These are phyloP conservation scores for Acanthosepion lycidas DNA, from an alignment of 2,888 invertebrate species.

Conservation along the genomic window DNA sequence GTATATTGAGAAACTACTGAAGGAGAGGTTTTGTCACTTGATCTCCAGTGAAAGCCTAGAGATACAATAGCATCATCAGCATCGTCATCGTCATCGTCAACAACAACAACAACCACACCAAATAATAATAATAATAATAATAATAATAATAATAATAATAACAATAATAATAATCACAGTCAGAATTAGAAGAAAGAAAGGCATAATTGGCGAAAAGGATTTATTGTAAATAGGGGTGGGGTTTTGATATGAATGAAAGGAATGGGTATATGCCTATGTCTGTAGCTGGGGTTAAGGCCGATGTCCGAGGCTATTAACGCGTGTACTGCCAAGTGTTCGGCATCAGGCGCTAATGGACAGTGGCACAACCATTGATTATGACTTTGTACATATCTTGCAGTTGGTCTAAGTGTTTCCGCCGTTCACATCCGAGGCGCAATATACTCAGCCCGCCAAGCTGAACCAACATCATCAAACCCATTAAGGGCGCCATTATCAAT, in stretches of 20 bases:
- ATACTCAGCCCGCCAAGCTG: not conserved
- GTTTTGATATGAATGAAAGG: not conserved
- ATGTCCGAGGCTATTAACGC: slow-evolving; percentile 11
- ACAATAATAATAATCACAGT: not conserved
- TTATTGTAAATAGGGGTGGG: not conserved
- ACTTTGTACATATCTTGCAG: not conserved
- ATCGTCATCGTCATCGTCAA: too few relatives aligned
- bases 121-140: not conserved
- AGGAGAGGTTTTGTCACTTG: too few relatives aligned
- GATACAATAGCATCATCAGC: too few relatives aligned
- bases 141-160: not conserved
- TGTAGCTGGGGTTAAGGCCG: not conserved
- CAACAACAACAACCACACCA: not conserved
- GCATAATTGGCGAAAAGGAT: not conserved
- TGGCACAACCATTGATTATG: not conserved
- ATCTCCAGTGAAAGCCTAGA: too few relatives aligned
- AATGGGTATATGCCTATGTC: not conserved
- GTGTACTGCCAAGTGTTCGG: slow-evolving; percentile 2
- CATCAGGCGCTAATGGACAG: not conserved
- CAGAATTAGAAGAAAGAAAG: not conserved
- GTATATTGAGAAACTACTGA: too few relatives aligned
- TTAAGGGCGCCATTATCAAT: slow-evolving; percentile 12
- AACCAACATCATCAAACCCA: not conserved
- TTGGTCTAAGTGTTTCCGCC: slow-evolving; percentile 33
- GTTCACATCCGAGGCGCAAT: not conserved